A percentile compares a stretch with the other conserved stretches of the same genome.
Conservation (phyloP, 2,113 vertebrate genomes). For the Brachionichthys hirsutus region DNA sequence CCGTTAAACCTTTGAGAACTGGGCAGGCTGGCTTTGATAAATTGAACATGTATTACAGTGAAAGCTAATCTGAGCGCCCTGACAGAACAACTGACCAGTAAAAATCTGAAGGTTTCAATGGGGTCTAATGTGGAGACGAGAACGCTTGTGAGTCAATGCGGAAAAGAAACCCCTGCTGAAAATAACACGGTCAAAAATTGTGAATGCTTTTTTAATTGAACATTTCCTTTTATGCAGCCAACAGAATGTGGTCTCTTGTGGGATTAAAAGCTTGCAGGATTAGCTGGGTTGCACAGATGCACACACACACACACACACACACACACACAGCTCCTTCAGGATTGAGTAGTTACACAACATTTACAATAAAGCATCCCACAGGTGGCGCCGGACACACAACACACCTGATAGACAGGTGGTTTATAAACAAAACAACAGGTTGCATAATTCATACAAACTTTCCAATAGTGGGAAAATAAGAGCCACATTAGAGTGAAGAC, state of each 20-base stretch:
- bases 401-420: conserved; percentile 48
- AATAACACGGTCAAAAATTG: neutral
- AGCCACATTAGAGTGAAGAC: neutral
- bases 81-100: too few relatives aligned
- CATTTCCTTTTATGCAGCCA: neutral
- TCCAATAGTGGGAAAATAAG: neutral
- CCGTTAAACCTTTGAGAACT: conserved; percentile 1
- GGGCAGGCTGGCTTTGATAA: conserved; percentile 7
- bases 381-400: conserved; percentile 20
- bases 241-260: conserved; percentile 22
- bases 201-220: neutral
- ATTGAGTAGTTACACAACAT: conserved; percentile 56
- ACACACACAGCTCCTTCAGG: conserved; percentile 31
- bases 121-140: too few relatives aligned
- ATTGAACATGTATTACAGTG: conserved; percentile 12
- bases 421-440: neutral
- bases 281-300: conserved; percentile 45
- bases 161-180: too few relatives aligned
- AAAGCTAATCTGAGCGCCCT: neutral
- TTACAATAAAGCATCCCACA: conserved; percentile 16
- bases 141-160: too few relatives aligned
- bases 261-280: conserved; percentile 72
- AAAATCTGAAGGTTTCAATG: too few relatives aligned
- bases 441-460: too few relatives aligned
- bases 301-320: too few relatives aligned